phyloP scores from a whole-genome alignment of 1,140 invertebrate species.

The Dolichoris vasculosae region DNA sequence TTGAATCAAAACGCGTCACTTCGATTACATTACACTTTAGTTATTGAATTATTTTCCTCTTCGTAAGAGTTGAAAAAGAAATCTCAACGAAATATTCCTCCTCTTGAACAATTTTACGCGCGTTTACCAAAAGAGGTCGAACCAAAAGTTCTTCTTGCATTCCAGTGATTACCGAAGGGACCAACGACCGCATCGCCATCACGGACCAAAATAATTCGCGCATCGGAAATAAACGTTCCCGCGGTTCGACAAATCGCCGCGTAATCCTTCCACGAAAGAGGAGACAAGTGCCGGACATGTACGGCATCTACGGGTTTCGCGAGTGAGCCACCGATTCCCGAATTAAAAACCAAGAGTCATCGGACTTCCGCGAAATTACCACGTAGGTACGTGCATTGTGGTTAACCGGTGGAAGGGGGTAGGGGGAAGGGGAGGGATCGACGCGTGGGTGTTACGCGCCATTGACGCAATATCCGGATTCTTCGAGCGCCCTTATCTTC shows the following conservation, averaged over 20 bases:
- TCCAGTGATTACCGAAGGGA: neutral
- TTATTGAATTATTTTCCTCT: no score
- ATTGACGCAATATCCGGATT: constrained; percentile 36
- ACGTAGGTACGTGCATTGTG: neutral
- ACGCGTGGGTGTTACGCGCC: neutral
- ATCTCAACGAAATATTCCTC: no score
- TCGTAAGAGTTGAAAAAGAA: no score
- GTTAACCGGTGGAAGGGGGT: neutral
- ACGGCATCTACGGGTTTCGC: no score
- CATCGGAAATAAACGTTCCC: neutral
- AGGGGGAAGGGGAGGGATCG: neutral
- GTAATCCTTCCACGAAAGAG: neutral
- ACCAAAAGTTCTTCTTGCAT: no score
- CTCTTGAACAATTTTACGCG: no score
- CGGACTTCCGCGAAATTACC: neutral
- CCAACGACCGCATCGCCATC: neutral
- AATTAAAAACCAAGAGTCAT: constrained; percentile 1
- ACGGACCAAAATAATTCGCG: neutral
- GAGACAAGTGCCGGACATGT: no score
- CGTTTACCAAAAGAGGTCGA: no score
- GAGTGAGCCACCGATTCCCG: neutral
- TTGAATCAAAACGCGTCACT: no score
- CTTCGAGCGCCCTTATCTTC: neutral
- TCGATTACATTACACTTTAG: no score
- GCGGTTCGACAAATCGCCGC: neutral